Conservation (phyloP, 2,113 vertebrate genomes). For the Tragelaphus buxtoni region DNA sequence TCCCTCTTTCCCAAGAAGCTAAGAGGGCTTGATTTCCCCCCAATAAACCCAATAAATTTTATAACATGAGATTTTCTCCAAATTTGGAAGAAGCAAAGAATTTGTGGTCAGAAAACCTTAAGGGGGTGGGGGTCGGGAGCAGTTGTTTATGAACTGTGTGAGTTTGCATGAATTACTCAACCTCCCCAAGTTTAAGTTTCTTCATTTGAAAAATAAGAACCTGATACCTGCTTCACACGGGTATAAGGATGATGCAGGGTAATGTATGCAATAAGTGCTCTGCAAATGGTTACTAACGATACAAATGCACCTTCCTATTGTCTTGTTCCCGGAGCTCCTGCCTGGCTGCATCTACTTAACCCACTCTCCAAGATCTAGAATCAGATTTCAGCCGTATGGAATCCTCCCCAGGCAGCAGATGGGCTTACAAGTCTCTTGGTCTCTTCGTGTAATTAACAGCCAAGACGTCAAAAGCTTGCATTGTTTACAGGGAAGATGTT, state of each 20-base stretch:
- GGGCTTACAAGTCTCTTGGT: conserved; percentile 70
- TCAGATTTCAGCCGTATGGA: conserved; percentile 66
- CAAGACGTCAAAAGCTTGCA: conserved; percentile 67
- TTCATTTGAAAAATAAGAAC: conserved; percentile 35
- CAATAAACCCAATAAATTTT: not conserved
- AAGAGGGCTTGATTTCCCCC: not conserved
- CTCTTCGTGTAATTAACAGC: conserved; percentile 60
- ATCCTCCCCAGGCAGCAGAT: conserved; percentile 61
- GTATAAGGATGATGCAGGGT: conserved; percentile 1
- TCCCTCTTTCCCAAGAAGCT: not conserved
- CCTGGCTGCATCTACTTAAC: conserved; percentile 62
- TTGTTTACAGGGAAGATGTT: conserved; percentile 63
- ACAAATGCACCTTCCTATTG: conserved; percentile 22
- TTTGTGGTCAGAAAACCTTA: not conserved
- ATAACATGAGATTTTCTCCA: not conserved
- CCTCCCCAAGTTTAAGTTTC: not conserved
- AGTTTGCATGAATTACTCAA: conserved; percentile 16
- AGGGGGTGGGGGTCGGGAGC: not conserved
- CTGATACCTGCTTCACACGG: conserved; percentile 34
- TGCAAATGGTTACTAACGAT: not conserved
- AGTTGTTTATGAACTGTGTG: not conserved
- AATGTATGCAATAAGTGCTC: conserved; percentile 36
- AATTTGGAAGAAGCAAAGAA: not conserved
- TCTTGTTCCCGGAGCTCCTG: conserved; percentile 39
- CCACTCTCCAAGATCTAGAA: conserved; percentile 65